A percentile compares a stretch with the other conserved stretches of the same genome.
Evolutionary conservation across 2,797 vertebrate species (phyloP).

Genomic region (Xenentodon cancila): DNA sequence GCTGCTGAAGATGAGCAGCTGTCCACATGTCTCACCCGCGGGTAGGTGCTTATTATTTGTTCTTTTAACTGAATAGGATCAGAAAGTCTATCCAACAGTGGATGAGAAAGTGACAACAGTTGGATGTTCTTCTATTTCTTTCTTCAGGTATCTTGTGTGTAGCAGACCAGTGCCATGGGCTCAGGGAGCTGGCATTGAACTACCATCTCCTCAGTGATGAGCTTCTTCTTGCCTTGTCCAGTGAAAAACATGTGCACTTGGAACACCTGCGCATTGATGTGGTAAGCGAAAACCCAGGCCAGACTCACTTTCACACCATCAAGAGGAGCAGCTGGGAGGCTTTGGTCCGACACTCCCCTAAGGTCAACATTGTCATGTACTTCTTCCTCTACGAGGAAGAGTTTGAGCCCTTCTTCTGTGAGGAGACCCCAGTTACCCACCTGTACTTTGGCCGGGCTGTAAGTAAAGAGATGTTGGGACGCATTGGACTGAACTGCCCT

Average conservation of each 20-base stretch:
- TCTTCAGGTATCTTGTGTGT: slow-evolving; percentile 92
- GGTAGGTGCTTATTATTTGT: slow-evolving; percentile 68
- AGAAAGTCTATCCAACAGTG: not conserved
- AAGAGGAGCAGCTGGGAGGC: slow-evolving; percentile 97
- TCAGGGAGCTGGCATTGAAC: slow-evolving; percentile 93
- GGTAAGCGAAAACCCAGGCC: slow-evolving; percentile 92
- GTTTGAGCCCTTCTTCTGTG: slow-evolving; percentile 93
- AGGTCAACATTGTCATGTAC: slow-evolving; percentile 97
- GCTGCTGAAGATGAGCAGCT: slow-evolving; percentile 97
- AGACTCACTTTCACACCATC: slow-evolving; percentile 91
- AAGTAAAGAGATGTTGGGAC: slow-evolving; percentile 93
- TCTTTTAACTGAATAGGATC: no score
- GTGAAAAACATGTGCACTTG: slow-evolving; percentile 91
- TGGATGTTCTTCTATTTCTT: not conserved
- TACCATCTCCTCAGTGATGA: slow-evolving; percentile 94
- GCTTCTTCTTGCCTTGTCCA: slow-evolving; percentile 92
- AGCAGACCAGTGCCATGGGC: slow-evolving; percentile 94
- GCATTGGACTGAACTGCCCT: slow-evolving; percentile 93
- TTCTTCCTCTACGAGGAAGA: slow-evolving; percentile 96
- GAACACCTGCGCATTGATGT: slow-evolving; percentile 95
- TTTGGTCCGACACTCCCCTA: slow-evolving; percentile 92
- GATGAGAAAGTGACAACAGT: not conserved
- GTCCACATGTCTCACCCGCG: slow-evolving; percentile 95
- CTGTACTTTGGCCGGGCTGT: slow-evolving; percentile 95
- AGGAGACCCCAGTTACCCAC: slow-evolving; percentile 93